Percentiles rank a stretch among this genome's conserved stretches.
phyloP scores from a whole-genome alignment of 1,140 invertebrate genomes.

The Chrysomallon squamiferum region DNA sequence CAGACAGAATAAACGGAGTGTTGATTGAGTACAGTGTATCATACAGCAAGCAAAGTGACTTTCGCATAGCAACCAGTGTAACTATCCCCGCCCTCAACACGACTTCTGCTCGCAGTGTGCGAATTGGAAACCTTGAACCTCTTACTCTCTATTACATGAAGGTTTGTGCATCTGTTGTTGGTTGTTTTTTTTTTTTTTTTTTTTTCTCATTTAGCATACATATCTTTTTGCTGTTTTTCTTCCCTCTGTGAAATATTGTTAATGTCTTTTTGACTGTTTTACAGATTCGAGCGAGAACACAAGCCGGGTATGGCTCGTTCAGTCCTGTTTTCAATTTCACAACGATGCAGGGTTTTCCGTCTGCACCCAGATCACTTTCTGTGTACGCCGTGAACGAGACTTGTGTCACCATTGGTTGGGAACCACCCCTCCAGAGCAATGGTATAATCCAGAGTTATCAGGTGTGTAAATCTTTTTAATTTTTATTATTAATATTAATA shows the following conservation, averaged over 20 bases:
- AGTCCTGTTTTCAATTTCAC: conserved; percentile 10
- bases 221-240: too few species aligned
- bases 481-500: too few species aligned
- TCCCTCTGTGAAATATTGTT: too few species aligned
- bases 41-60: conserved; percentile 27
- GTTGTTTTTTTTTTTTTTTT: too few species aligned
- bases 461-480: conserved; percentile 6
- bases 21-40: conserved; percentile 29
- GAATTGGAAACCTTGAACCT: conserved; percentile 23
- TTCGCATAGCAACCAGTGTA: conserved; percentile 14
- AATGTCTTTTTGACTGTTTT: too few species aligned
- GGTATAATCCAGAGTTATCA: conserved; percentile 7
- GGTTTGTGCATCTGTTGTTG: too few species aligned
- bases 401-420: conserved; percentile 48
- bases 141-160: conserved; percentile 41
- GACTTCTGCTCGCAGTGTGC: background rate
- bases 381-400: conserved; percentile 26
- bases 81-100: conserved; percentile 18
- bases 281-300: conserved; percentile 44
- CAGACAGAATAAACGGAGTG: conserved; percentile 41
- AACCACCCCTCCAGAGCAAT: conserved; percentile 11
- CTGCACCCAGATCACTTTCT: conserved; percentile 20
- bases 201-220: too few species aligned
- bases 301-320: conserved; percentile 30
- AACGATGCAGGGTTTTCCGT: conserved; percentile 35